Conservation (phyloP, 1,140 invertebrate species). For the Diploscapter pachys region DNA sequence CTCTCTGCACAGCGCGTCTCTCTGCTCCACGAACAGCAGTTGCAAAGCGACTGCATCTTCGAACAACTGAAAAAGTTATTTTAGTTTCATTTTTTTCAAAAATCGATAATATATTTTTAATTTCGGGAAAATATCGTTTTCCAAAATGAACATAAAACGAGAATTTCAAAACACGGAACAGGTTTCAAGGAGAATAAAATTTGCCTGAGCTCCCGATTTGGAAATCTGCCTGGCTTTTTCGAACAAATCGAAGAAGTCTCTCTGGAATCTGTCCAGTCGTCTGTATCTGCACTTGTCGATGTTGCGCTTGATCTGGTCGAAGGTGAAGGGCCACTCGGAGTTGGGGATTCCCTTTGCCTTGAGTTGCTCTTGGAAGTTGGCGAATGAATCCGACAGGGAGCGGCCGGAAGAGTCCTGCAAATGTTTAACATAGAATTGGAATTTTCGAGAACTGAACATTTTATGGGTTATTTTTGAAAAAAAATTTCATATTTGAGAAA, state of each 20-base stretch:
- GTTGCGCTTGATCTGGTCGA: constrained; percentile 65
- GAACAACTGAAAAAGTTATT: constrained; percentile 71
- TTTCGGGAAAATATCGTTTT: too few relatives aligned
- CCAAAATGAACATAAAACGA: too few relatives aligned
- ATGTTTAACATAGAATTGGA: constrained; percentile 27
- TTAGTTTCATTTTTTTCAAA: neutral
- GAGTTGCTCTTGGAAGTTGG: constrained; percentile 86
- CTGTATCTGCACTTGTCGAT: constrained; percentile 75
- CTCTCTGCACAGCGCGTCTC: constrained; percentile 64
- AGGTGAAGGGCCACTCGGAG: constrained; percentile 57
- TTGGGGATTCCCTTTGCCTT: constrained; percentile 70
- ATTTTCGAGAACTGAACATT: neutral
- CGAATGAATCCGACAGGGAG: constrained; percentile 91
- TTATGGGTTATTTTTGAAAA: constrained; percentile 21
- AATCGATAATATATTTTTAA: neutral
- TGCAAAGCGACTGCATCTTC: constrained; percentile 92
- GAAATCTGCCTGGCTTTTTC: constrained; percentile 81
- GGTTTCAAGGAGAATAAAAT: neutral
- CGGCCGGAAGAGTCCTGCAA: constrained; percentile 80
- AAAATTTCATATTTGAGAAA: constrained; percentile 7
- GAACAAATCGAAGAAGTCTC: constrained; percentile 89
- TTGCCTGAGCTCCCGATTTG: constrained; percentile 73
- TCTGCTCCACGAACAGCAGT: constrained; percentile 76
- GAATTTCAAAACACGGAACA: too few relatives aligned
- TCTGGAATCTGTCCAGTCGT: constrained; percentile 88